Evolutionary conservation across 2,888 invertebrate genomes (phyloP).

Genomic region (Habroteleia sp.): DNA sequence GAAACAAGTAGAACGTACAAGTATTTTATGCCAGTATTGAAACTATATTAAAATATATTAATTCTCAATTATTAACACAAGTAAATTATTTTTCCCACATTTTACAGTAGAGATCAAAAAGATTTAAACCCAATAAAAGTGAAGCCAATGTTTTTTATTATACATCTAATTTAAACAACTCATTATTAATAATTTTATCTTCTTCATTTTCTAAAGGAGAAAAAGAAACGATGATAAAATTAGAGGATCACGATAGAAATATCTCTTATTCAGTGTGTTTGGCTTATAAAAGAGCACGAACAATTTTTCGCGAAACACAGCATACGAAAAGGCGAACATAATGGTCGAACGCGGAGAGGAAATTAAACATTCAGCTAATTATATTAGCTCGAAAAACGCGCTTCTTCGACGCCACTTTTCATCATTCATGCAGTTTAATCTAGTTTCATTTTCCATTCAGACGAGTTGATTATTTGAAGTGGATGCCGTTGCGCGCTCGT

Average conservation of each 20-base stretch:
- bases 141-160: too few species aligned
- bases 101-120: too few species aligned
- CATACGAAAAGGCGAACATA: slow-evolving; percentile 5
- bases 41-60: too few species aligned
- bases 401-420: slow-evolving; percentile 19
- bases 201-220: too few species aligned
- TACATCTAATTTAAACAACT: too few species aligned
- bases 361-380: slow-evolving; percentile 26
- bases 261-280: slow-evolving; percentile 3
- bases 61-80: too few species aligned
- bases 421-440: slow-evolving; percentile 23
- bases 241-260: neutral
- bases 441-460: slow-evolving; percentile 22
- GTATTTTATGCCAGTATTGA: too few species aligned
- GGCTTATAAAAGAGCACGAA: slow-evolving; percentile 1
- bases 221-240: too few species aligned
- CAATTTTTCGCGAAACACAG: neutral
- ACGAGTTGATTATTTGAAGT: slow-evolving; percentile 28
- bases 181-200: too few species aligned
- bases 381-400: slow-evolving; percentile 30
- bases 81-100: too few species aligned
- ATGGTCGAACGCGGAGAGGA: slow-evolving; percentile 10
- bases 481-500: slow-evolving; percentile 7
- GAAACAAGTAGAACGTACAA: too few species aligned
- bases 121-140: too few species aligned